A percentile compares a stretch with the other conserved stretches of the same genome.
phyloP scores from a whole-genome alignment of 2,113 vertebrate species.

The Antigone vipio region DNA sequence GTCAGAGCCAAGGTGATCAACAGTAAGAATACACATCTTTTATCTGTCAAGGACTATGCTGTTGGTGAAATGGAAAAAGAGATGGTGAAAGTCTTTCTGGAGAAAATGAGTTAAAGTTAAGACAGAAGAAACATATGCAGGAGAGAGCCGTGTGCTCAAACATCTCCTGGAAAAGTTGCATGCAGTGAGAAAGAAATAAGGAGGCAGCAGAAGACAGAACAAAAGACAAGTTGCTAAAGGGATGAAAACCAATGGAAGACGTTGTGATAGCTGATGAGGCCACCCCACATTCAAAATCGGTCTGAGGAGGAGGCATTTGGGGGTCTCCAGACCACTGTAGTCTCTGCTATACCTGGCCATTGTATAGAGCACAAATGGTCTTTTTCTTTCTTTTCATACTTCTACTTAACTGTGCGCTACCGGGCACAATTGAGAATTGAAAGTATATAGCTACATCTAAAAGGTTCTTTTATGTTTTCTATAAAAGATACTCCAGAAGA shows the following conservation, averaged over 20 bases:
- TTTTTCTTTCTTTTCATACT: neutral
- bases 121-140: neutral
- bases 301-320: neutral
- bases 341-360: neutral
- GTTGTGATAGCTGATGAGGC: neutral
- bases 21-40: rapidly evolving
- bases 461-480: neutral
- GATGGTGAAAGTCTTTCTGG: neutral
- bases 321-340: neutral
- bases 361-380: neutral
- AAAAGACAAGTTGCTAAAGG: neutral
- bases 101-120: neutral
- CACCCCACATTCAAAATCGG: neutral
- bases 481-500: neutral
- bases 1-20: neutral
- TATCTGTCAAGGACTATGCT: neutral
- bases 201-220: neutral
- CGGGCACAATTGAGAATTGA: neutral
- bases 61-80: neutral
- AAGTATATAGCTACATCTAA: neutral
- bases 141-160: neutral
- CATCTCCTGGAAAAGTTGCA: neutral
- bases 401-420: rapidly evolving
- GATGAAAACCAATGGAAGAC: neutral
- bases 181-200: neutral